Conservation (phyloP, 1,140 invertebrate genomes). For the Maconellicoccus hirsutus region DNA sequence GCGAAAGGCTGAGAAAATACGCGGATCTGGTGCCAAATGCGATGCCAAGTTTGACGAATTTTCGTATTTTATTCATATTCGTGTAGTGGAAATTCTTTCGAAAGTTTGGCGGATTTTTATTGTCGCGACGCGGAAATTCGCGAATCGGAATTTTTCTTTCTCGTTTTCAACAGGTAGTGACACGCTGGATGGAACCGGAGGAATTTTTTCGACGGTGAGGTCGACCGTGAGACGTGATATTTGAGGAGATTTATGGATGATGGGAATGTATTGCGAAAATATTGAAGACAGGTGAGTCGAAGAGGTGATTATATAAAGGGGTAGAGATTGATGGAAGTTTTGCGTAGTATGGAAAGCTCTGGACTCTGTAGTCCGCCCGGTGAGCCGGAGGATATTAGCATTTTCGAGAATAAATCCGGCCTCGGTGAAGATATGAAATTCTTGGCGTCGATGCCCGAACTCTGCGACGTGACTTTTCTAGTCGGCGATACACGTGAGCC, state of each 20-base stretch:
- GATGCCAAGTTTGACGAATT: no score
- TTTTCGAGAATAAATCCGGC: constrained; percentile 82
- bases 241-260: background rate
- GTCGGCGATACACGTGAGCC: constrained; percentile 85
- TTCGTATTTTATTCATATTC: no score
- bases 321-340: no score
- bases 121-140: no score
- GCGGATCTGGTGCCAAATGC: background rate
- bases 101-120: no score
- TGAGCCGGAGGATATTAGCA: background rate
- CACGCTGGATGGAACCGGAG: background rate
- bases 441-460: constrained; percentile 82
- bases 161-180: constrained; percentile 8
- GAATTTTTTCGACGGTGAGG: no score
- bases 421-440: constrained; percentile 92
- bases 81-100: no score
- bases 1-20: background rate
- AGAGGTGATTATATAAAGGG: no score
- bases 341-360: background rate
- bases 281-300: background rate
- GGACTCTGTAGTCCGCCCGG: background rate
- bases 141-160: no score
- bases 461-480: constrained; percentile 90
- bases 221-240: background rate
- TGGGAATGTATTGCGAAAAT: background rate